Evolutionary conservation across 2,113 vertebrate genomes (phyloP).

Genomic region (Sinocyclocheilus anophthalmus): DNA sequence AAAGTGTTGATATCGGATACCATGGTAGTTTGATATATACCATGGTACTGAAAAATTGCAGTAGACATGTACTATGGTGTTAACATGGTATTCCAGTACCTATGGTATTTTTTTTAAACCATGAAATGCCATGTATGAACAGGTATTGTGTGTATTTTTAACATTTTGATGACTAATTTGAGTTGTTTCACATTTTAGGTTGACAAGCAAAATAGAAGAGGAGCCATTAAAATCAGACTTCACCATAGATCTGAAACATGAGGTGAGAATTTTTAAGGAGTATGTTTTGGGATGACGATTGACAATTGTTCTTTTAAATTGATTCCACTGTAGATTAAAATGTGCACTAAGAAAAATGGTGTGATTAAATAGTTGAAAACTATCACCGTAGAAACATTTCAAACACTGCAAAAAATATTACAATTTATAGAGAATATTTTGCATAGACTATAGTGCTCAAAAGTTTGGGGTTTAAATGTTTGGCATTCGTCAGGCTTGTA

Average conservation of each 20-base stretch:
- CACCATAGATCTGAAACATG: constrained; percentile 96
- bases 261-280: constrained; percentile 76
- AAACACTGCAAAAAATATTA: not conserved
- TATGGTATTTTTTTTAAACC: not conserved
- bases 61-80: not conserved
- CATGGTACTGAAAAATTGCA: not conserved
- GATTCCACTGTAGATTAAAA: not conserved
- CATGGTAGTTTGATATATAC: not conserved
- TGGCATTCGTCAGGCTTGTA: no score
- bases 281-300: not conserved
- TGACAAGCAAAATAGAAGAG: constrained; percentile 83
- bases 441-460: not conserved
- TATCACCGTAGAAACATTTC: not conserved
- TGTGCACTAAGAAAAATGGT: not conserved
- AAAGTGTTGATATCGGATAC: not conserved
- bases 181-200: constrained; percentile 74
- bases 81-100: not conserved
- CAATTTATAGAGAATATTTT: not conserved
- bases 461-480: not conserved
- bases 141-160: not conserved
- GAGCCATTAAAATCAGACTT: constrained; percentile 94
- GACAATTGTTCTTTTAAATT: not conserved
- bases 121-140: not conserved
- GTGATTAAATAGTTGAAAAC: not conserved
- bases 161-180: not conserved